Conservation (phyloP, 2,113 vertebrate genomes). For the Puntigrus tetrazona region DNA sequence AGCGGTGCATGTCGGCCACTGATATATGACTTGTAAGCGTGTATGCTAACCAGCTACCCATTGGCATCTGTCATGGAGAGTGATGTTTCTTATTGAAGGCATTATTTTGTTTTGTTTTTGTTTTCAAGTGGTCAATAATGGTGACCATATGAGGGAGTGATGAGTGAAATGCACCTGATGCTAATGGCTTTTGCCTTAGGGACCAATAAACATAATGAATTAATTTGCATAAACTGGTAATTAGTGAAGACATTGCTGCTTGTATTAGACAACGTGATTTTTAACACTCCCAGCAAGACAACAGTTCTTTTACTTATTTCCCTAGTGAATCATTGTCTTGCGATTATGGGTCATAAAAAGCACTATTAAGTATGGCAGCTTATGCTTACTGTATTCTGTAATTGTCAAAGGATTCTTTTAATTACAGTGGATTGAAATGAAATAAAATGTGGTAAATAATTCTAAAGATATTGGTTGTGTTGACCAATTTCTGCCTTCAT, state of each 20-base stretch:
- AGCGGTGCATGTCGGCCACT: neutral
- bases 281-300: neutral
- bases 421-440: neutral
- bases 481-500: neutral
- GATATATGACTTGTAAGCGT: neutral
- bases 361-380: neutral
- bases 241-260: neutral
- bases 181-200: neutral
- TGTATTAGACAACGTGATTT: neutral
- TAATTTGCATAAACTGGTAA: neutral
- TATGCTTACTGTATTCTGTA: neutral
- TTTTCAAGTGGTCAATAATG: neutral
- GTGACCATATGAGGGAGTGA: neutral
- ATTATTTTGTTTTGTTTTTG: neutral
- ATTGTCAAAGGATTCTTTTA: neutral
- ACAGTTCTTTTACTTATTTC: neutral
- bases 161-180: neutral
- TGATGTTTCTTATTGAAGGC: neutral
- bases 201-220: constrained; percentile 5
- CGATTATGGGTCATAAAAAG: neutral
- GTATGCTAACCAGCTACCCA: neutral
- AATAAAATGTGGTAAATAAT: neutral
- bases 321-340: neutral
- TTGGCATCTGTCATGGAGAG: neutral
- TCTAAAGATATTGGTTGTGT: neutral